These are phyloP conservation scores for Chlorops oryzae DNA, from an alignment of 1,140 invertebrate genomes.

Conservation along the genomic window DNA sequence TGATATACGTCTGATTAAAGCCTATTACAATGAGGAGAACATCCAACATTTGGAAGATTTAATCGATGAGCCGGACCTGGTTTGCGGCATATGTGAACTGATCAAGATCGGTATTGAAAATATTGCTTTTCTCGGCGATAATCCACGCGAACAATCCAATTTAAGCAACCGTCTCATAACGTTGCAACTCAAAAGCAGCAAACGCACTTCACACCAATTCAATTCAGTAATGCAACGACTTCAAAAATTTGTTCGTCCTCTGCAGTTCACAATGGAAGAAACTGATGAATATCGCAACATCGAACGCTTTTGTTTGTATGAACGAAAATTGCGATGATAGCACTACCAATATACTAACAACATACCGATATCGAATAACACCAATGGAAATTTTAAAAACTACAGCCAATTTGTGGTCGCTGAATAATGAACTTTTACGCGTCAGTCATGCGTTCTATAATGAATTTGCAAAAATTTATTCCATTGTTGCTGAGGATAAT, in stretches of 20 bases:
- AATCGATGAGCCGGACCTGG: slow-evolving; percentile 27
- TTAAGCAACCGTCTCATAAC: slow-evolving; percentile 35
- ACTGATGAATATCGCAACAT: too few relatives aligned
- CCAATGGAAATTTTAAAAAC: slow-evolving; percentile 36
- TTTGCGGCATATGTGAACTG: slow-evolving; percentile 40
- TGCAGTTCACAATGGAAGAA: slow-evolving; percentile 13
- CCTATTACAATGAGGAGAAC: slow-evolving; percentile 45
- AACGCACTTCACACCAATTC: slow-evolving; percentile 29
- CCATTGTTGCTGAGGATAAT: slow-evolving; percentile 35
- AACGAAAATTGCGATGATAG: not conserved
- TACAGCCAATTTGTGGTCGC: slow-evolving; percentile 38
- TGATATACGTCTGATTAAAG: slow-evolving; percentile 39
- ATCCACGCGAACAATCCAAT: slow-evolving; percentile 28
- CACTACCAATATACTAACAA: not conserved
- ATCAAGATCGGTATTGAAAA: slow-evolving; percentile 46
- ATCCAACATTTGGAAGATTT: slow-evolving; percentile 41
- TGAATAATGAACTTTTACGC: slow-evolving; percentile 39
- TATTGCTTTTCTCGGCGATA: slow-evolving; percentile 40
- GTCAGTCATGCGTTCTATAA: slow-evolving; percentile 41
- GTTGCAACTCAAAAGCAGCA: slow-evolving; percentile 38
- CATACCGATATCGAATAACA: slow-evolving; percentile 14
- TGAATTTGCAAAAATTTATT: slow-evolving; percentile 42
- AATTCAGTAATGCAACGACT: slow-evolving; percentile 25
- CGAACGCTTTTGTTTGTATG: slow-evolving; percentile 1
- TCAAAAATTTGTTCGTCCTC: slow-evolving; percentile 10